These are phyloP conservation scores for Coregonus clupeaformis DNA, from an alignment of 2,113 vertebrate genomes.

Conservation along the genomic window DNA sequence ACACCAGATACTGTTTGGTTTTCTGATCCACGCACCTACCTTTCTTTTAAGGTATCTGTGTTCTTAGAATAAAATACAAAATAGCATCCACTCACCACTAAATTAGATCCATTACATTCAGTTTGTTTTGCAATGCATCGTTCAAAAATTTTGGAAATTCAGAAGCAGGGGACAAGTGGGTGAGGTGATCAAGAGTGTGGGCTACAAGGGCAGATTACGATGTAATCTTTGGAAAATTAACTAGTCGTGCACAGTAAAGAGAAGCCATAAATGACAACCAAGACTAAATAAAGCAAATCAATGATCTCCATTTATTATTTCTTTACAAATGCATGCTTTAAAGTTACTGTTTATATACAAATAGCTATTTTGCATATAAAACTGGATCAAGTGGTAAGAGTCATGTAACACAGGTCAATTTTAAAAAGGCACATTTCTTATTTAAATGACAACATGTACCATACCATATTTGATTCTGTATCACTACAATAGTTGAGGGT, in stretches of 20 bases:
- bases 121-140: background rate
- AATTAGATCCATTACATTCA: background rate
- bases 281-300: background rate
- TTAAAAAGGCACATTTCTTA: slow-evolving; percentile 14
- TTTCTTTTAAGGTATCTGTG: too few species aligned
- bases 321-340: slow-evolving; percentile 5
- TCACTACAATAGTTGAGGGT: background rate
- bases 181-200: background rate
- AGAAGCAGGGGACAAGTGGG: background rate
- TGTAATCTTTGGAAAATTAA: background rate
- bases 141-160: background rate
- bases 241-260: background rate
- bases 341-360: slow-evolving; percentile 9
- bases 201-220: background rate
- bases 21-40: too few species aligned
- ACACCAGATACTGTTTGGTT: too few species aligned
- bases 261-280: background rate
- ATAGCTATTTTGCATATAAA: slow-evolving; percentile 14
- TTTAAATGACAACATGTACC: background rate
- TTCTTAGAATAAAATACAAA: background rate
- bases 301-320: background rate
- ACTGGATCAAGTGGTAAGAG: slow-evolving; percentile 1
- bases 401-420: slow-evolving; percentile 6
- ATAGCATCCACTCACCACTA: background rate
- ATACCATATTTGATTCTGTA: background rate